Conservation (phyloP, 1,140 invertebrate species). For the Leptopilina clavipes region DNA sequence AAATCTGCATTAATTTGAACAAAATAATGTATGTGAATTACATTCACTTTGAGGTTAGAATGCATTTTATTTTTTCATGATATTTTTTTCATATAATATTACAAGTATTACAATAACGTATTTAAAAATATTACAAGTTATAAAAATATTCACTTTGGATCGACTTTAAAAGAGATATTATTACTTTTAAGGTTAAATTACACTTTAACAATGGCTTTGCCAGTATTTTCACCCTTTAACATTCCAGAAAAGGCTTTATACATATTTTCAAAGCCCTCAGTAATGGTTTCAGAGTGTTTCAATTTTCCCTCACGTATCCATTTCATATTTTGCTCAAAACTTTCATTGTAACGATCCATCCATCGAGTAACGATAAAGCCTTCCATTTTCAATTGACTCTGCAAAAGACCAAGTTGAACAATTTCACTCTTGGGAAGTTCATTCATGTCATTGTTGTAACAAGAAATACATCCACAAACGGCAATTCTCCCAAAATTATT, state of each 20-base stretch:
- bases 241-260: constrained; percentile 79
- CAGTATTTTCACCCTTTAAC: constrained; percentile 78
- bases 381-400: constrained; percentile 78
- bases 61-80: too few relatives aligned
- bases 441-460: constrained; percentile 66
- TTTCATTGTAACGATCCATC: constrained; percentile 74
- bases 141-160: too few relatives aligned
- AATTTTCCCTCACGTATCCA: constrained; percentile 79
- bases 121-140: too few relatives aligned
- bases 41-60: too few relatives aligned
- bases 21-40: too few relatives aligned
- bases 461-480: constrained; percentile 80
- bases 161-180: too few relatives aligned
- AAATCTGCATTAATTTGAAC: too few relatives aligned
- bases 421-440: constrained; percentile 67
- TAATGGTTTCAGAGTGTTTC: constrained; percentile 78
- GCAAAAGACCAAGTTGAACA: constrained; percentile 74
- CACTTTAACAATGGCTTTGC: constrained; percentile 79
- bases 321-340: constrained; percentile 76
- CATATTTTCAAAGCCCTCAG: constrained; percentile 80
- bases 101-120: too few relatives aligned
- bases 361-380: constrained; percentile 77
- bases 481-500: constrained; percentile 78
- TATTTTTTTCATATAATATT: too few relatives aligned
- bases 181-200: constrained; percentile 38